Base-by-base conservation (phyloP, 1,140 invertebrate genomes). In the Drusus annulatus region DNA sequence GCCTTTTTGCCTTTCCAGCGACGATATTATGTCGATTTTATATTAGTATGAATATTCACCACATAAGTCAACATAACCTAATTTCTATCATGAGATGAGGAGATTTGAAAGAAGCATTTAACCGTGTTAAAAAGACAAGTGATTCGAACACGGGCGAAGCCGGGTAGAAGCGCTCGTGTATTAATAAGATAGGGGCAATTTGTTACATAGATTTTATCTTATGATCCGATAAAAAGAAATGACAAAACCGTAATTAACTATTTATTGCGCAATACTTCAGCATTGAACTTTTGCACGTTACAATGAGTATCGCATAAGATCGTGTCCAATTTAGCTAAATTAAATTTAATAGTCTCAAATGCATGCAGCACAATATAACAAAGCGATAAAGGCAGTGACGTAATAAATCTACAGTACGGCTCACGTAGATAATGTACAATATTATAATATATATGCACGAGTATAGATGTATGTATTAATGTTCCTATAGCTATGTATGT, bases 231-330 rank as follows among this genome's bases (percentile, higher is more conserved):
- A 45, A 45, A 45, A 45, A 45, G 36, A 45, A 45, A 45, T 45
- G 36, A 13, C 36, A 45, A 45, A 36, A 45, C 36, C 36, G 7
- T 45, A 45, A 45, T 45, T 58, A 17, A 0, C 0, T 13, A 45
- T 45, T 45, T 45, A 45, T 45, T 45, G 36, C 36, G 13, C 36
- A 45, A 45, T 45, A 45, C 36, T 36, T 65, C 6, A 65, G 23
- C 68, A 50, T 71, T 71, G 68, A 71, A 50, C 68, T 71, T 71
- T 71, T 71, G 23, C 62, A n/a, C 62, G 23, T 60, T 60, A 60
- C n/a, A 60, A 28, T 28, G 25, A 25, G 16, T 65, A 65, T 65
- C 21, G 36, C 36, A 8, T 50, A 7, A 25, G 31, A 71, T 71
- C 68, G 68, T 71, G 68, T 71, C 17, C 68, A 50, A 71, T 71